phyloP scores from a whole-genome alignment of 2,113 vertebrate genomes.

The Dasypus novemcinctus region DNA sequence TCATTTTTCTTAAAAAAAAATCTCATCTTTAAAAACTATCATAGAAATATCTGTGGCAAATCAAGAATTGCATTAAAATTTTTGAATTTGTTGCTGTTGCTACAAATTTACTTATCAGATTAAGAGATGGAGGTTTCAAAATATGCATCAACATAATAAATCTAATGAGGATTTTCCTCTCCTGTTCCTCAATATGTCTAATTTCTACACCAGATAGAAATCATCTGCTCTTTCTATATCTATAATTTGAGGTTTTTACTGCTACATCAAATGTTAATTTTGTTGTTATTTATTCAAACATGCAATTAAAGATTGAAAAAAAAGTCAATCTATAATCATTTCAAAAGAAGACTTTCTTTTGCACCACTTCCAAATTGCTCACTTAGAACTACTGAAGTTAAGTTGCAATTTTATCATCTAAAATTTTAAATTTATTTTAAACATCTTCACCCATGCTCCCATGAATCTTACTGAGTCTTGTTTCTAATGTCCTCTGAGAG shows the following conservation, averaged over 20 bases:
- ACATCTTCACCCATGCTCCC: neutral
- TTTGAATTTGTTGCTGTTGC: constrained; percentile 12
- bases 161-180: neutral
- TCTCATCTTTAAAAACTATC: neutral
- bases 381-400: neutral
- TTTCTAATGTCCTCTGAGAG: neutral
- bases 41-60: neutral
- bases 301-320: neutral
- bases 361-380: neutral
- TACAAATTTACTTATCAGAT: constrained; percentile 38
- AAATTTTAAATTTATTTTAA: constrained; percentile 35
- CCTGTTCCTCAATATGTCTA: neutral
- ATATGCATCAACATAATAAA: neutral
- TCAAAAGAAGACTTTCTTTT: neutral
- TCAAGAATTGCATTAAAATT: neutral
- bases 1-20: neutral
- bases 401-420: neutral
- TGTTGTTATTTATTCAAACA: neutral
- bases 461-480: neutral
- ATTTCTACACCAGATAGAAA: neutral
- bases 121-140: neutral
- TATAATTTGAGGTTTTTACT: neutral
- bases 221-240: neutral
- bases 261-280: neutral
- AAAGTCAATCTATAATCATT: neutral